A percentile compares a stretch with the other conserved stretches of the same genome.
Conservation (phyloP, 2,113 vertebrate genomes). For the Micromys minutus region DNA sequence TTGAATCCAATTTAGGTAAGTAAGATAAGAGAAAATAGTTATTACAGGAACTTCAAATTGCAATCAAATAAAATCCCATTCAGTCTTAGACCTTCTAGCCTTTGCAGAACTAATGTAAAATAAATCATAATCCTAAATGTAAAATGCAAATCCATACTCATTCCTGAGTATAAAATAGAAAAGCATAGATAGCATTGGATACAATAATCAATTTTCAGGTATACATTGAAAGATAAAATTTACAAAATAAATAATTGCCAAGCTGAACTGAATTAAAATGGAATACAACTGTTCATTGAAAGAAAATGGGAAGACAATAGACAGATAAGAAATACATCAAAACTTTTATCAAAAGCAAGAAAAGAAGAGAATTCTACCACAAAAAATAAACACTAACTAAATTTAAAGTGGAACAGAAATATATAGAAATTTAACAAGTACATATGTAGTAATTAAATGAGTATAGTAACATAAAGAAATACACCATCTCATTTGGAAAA, state of each 20-base stretch:
- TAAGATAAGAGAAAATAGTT: neutral
- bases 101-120: neutral
- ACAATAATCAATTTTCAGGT: no score
- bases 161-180: neutral
- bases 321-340: neutral
- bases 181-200: neutral
- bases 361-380: neutral
- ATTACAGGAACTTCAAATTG: neutral
- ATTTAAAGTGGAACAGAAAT: neutral
- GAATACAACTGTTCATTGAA: neutral
- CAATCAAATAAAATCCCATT: neutral
- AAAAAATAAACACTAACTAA: neutral
- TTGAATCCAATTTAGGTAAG: neutral
- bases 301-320: neutral
- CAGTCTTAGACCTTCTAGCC: neutral
- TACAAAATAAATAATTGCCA: neutral
- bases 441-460: neutral
- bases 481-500: neutral
- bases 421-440: neutral
- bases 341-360: neutral
- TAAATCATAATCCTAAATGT: neutral
- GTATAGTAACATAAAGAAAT: neutral
- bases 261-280: neutral
- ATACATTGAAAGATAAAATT: neutral
- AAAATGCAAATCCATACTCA: neutral